Evolutionary conservation across 2,888 invertebrate genomes (phyloP).

Genomic region (Heliconius cydno): DNA sequence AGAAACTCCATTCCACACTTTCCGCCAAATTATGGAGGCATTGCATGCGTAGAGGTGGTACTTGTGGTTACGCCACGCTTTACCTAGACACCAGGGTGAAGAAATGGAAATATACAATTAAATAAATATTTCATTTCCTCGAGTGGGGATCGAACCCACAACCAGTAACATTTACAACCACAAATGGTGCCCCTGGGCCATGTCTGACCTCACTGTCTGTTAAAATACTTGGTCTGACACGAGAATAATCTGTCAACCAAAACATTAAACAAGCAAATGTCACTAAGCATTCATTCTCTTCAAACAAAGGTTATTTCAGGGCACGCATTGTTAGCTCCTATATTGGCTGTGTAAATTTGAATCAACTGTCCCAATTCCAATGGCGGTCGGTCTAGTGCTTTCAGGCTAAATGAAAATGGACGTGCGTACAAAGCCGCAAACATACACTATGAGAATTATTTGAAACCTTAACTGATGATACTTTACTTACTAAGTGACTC

Average conservation of each 20-base stretch:
- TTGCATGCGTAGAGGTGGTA: no score
- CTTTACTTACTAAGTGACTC: background rate
- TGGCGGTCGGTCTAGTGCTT: background rate
- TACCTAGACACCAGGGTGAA: no score
- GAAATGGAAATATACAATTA: no score
- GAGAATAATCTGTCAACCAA: background rate
- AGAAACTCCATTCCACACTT: no score
- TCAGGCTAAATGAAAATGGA: background rate
- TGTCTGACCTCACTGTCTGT: no score
- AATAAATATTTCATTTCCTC: no score
- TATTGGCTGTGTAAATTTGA: background rate
- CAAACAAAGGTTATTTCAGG: background rate
- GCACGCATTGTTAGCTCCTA: background rate
- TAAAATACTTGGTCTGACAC: background rate
- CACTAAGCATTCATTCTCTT: background rate
- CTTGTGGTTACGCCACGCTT: no score
- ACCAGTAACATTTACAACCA: no score
- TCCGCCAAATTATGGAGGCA: no score
- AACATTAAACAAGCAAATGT: background rate
- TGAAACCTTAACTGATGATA: no score
- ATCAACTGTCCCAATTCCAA: background rate
- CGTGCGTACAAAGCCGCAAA: background rate
- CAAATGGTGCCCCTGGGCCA: no score
- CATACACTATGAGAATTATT: background rate
- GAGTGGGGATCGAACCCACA: no score